Evolutionary conservation across 2,113 vertebrate genomes (phyloP).

Genomic region (Myrmecophaga tridactyla): DNA sequence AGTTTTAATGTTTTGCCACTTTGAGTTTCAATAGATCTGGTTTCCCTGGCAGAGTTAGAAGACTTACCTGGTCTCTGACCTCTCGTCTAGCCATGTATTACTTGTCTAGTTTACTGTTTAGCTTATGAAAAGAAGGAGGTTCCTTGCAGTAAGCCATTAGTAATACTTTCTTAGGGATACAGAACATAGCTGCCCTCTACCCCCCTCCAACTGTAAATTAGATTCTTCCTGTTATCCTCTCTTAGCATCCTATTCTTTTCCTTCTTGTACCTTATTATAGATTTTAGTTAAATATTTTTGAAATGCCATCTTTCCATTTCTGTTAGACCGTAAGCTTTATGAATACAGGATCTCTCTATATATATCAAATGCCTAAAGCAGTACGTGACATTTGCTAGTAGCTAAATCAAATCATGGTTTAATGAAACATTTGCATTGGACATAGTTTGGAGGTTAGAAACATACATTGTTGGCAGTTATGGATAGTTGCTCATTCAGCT

Average conservation of each 20-base stretch:
- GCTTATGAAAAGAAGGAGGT: neutral
- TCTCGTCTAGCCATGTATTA: neutral
- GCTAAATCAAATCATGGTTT: neutral
- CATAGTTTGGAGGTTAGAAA: neutral
- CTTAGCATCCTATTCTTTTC: neutral
- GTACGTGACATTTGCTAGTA: neutral
- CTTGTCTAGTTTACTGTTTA: neutral
- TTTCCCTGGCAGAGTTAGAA: neutral
- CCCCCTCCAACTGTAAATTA: neutral
- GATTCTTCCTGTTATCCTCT: neutral
- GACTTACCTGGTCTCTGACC: neutral
- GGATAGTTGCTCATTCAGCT: neutral
- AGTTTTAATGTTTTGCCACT: neutral
- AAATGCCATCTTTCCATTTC: neutral
- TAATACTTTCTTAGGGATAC: neutral
- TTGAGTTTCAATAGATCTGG: neutral
- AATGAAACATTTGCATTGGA: neutral
- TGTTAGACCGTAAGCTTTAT: neutral
- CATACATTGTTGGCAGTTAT: neutral
- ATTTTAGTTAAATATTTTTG: neutral
- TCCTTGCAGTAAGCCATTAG: neutral
- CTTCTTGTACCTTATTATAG: neutral
- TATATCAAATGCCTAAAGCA: neutral
- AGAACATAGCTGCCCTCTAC: neutral
- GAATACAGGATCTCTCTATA: neutral